Evolutionary conservation across 2,113 vertebrate species (phyloP).

Genomic region (Heptranchias perlo): DNA sequence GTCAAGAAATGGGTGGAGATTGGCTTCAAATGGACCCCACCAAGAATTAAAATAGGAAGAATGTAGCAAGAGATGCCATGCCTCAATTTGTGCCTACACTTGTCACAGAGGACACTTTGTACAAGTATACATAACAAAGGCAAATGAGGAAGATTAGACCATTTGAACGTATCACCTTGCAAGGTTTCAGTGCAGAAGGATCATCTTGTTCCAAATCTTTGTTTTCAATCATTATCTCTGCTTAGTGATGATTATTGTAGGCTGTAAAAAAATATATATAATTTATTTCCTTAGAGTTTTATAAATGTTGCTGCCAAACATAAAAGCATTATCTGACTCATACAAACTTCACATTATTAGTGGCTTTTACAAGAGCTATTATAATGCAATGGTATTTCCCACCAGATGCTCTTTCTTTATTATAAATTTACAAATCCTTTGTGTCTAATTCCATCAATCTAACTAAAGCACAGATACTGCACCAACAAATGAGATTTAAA

Average conservation of each 20-base stretch:
- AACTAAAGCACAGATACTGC: constrained; percentile 12
- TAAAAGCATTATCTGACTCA: constrained; percentile 29
- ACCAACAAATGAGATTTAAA: constrained; percentile 28
- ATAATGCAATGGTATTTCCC: constrained; percentile 30
- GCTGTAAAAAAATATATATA: neutral
- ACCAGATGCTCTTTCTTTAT: constrained; percentile 29
- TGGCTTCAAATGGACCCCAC: neutral
- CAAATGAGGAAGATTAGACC: neutral
- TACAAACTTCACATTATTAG: constrained; percentile 28
- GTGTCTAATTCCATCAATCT: constrained; percentile 27
- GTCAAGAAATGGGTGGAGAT: neutral
- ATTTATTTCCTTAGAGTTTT: constrained; percentile 9
- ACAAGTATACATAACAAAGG: neutral
- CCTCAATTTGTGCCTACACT: neutral
- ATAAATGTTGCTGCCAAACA: constrained; percentile 32
- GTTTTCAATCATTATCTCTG: neutral
- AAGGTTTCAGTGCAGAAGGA: neutral
- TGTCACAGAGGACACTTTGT: neutral
- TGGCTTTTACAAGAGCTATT: constrained; percentile 32
- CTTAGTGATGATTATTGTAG: neutral
- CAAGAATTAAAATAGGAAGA: neutral
- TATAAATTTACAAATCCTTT: constrained; percentile 24
- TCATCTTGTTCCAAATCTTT: neutral
- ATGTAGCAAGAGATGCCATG: neutral
- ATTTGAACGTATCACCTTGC: neutral